Evolutionary conservation across 2,888 invertebrate genomes (phyloP), one percentile per base, ranked within the genome.

Genomic region (Branchipolynoe longqiensis): DNA sequence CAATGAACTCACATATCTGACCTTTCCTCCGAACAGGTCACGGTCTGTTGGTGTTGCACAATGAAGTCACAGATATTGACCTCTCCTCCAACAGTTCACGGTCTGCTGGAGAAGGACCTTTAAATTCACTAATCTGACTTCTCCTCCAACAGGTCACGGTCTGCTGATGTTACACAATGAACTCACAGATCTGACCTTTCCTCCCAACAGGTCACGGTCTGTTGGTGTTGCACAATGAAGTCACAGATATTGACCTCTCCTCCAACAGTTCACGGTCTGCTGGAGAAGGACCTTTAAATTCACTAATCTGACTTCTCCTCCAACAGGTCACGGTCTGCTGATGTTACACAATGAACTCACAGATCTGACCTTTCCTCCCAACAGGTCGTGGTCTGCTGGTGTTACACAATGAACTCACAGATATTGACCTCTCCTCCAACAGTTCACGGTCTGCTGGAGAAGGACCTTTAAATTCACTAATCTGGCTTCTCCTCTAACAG

Each of bases 131-230:
- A n/a, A n/a, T n/a, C n/a, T n/a, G n/a, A 59, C 25, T n/a, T 59
- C 59, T 59, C n/a, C 59, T 59, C 59, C 59, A 6, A 25, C 59
- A 59, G 59, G 59, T 59, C 25, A 12, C 25, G 59, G 59, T 59
- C 4, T 59, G 59, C n/a, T 59, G 8, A 48, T 48, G 59, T n/a
- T 59, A 59, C 14, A 59, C 25, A 59, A 48, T 48, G 25, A 59
- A n/a, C n/a, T 59, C 8, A 59, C 59, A 4, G 14, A 14, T 59
- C 14, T 59, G n/a, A 59, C 25, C 14, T 25, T 25, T 25, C n/a
- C 59, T 59, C 59, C n/a, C n/a, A 6, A 25, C 59, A 59, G 59
- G 59, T 59, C 25, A 12, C 25, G 59, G 25, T 62, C 4, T 62
- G 25, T 31, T 4, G 1, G 62, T n/a, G 48, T 14, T 25, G 31